These are phyloP conservation scores for Morinoia aosen DNA, from an alignment of 2,888 invertebrate species.

Conservation along the genomic window DNA sequence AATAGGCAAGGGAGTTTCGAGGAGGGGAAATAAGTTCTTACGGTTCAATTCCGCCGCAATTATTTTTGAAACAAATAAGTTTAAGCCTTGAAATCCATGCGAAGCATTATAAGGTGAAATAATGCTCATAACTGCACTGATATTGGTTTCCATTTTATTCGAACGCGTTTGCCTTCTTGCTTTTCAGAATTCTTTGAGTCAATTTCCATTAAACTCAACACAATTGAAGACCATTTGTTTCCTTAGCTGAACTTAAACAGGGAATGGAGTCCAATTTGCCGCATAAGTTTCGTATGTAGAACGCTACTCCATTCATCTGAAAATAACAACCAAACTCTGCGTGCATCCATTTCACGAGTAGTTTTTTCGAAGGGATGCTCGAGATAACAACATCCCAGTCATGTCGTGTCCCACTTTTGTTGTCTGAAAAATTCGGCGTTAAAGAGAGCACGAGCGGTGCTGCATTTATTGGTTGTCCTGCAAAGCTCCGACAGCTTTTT, in stretches of 20 bases:
- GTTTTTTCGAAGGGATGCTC: background rate
- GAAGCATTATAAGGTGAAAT: too few species aligned
- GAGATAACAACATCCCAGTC: slow-evolving; percentile 17
- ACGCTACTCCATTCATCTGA: background rate
- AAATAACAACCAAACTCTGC: background rate
- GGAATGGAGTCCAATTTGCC: background rate
- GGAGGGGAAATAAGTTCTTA: too few species aligned
- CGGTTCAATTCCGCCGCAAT: too few species aligned
- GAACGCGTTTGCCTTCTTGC: background rate
- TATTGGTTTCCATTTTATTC: too few species aligned
- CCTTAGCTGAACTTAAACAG: background rate
- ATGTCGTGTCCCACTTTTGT: background rate
- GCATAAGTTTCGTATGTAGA: background rate
- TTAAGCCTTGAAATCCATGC: too few species aligned
- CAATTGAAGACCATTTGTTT: background rate
- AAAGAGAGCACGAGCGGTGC: background rate
- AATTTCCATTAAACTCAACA: background rate
- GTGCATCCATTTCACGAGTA: background rate
- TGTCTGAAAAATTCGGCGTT: slow-evolving; percentile 12
- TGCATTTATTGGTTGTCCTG: slow-evolving; percentile 3
- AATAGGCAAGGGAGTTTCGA: background rate
- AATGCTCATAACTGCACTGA: too few species aligned
- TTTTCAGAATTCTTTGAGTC: background rate
- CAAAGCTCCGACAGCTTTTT: background rate
- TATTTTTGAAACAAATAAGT: too few species aligned